phyloP scores from a whole-genome alignment of 2,113 vertebrate species.

The Phoxinus phoxinus region DNA sequence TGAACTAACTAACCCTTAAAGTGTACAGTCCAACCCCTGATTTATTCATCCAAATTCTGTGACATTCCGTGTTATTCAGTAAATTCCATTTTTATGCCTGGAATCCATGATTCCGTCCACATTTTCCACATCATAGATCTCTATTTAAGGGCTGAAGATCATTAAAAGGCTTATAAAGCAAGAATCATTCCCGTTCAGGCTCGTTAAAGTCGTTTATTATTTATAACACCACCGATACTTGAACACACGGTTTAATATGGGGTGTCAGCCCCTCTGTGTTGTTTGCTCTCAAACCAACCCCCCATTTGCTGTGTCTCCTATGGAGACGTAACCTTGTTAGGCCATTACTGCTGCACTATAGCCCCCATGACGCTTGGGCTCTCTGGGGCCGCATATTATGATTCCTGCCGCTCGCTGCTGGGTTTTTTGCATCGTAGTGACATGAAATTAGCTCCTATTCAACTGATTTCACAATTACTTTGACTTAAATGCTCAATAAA shows the following conservation, averaged over 20 bases:
- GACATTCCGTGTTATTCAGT: too few species aligned
- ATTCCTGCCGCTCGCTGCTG: conserved; percentile 12
- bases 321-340: conserved; percentile 34
- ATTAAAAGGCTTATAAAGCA: background rate
- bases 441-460: conserved; percentile 12
- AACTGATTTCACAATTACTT: conserved; percentile 23
- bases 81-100: too few species aligned
- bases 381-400: background rate
- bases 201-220: conserved; percentile 48
- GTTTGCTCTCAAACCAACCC: conserved; percentile 11
- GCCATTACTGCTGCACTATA: conserved; percentile 36
- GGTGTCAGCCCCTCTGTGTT: conserved; percentile 11
- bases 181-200: background rate
- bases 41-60: too few species aligned
- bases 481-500: background rate
- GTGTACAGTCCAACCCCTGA: too few species aligned
- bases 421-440: conserved; percentile 25
- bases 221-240: background rate
- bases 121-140: background rate
- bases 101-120: background rate
- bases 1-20: too few species aligned
- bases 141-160: background rate
- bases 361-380: conserved; percentile 7
- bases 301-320: conserved; percentile 1
- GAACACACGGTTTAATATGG: background rate